phyloP scores from a whole-genome alignment of 92 coral and sea anemone genomes.

The Umimayanthus chanpuru region DNA sequence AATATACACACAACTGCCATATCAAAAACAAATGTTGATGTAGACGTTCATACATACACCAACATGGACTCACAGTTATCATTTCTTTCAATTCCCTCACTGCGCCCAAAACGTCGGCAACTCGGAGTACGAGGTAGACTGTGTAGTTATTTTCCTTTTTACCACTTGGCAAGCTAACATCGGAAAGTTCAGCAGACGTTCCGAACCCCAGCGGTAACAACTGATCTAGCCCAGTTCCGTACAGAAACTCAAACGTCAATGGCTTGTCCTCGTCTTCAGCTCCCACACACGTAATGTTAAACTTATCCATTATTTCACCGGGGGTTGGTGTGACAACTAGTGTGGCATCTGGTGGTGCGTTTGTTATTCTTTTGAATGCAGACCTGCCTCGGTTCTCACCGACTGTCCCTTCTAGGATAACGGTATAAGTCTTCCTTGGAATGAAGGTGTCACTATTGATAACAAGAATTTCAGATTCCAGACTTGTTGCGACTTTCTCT shows the following conservation, averaged over 20 bases:
- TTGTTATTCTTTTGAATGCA: background rate
- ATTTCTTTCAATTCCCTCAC: background rate
- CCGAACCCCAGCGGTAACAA: constrained; percentile 6
- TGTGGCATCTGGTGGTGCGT: background rate
- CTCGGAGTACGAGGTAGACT: background rate
- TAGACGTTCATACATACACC: background rate
- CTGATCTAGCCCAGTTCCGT: background rate
- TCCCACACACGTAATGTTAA: background rate
- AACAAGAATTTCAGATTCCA: background rate
- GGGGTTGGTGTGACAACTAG: background rate
- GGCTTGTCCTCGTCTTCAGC: background rate
- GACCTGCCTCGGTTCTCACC: background rate
- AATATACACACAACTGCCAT: too few species aligned
- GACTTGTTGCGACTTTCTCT: background rate
- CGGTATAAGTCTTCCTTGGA: background rate
- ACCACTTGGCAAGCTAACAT: constrained; percentile 1
- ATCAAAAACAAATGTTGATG: too few species aligned
- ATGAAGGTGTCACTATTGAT: background rate
- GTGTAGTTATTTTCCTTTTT: background rate
- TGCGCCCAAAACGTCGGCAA: background rate
- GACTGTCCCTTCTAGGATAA: background rate
- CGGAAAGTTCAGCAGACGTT: background rate
- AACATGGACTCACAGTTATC: background rate
- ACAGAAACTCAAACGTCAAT: background rate
- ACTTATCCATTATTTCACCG: background rate